Percentiles rank a stretch among this genome's conserved stretches.
Conservation (phyloP, 2,888 invertebrate species). For the Drepana falcataria region DNA sequence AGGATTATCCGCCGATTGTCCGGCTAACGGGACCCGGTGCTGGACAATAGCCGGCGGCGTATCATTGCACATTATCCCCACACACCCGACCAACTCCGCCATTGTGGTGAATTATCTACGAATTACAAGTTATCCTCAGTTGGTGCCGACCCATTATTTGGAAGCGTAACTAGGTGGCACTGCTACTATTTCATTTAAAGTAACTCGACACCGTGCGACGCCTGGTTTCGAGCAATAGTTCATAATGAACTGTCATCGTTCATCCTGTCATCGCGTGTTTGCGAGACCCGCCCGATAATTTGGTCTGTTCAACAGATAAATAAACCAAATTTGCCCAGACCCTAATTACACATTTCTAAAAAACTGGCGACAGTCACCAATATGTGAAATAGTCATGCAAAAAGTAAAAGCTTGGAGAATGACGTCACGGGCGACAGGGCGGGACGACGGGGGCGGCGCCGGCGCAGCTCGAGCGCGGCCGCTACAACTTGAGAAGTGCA, state of each 20-base stretch:
- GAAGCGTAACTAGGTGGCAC: slow-evolving; percentile 75
- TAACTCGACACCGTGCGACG: slow-evolving; percentile 24
- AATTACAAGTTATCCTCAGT: slow-evolving; percentile 66
- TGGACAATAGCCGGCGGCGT: slow-evolving; percentile 58
- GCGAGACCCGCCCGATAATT: slow-evolving; percentile 36
- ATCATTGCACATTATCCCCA: slow-evolving; percentile 72
- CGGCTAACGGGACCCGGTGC: slow-evolving; percentile 55
- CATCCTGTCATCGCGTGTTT: slow-evolving; percentile 38
- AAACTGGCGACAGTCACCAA: slow-evolving; percentile 75
- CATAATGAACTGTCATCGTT: slow-evolving; percentile 21
- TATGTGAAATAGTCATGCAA: slow-evolving; percentile 66
- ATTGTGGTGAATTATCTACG: slow-evolving; percentile 71
- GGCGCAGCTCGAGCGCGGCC: slow-evolving; percentile 34
- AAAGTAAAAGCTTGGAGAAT: slow-evolving; percentile 60
- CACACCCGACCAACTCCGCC: slow-evolving; percentile 43
- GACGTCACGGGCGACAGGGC: slow-evolving; percentile 76
- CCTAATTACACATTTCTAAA: slow-evolving; percentile 67
- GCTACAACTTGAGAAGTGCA: slow-evolving; percentile 48
- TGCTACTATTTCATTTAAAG: slow-evolving; percentile 31
- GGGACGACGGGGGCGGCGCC: slow-evolving; percentile 66
- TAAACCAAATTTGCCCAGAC: slow-evolving; percentile 56
- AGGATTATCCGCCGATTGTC: slow-evolving; percentile 70
- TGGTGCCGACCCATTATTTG: slow-evolving; percentile 45
- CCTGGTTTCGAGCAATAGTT: slow-evolving; percentile 8
- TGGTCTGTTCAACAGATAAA: slow-evolving; percentile 51